A percentile compares a stretch with the other conserved stretches of the same genome.
Conservation (phyloP, 37 sponge, comb jelly and placozoan genomes). For the Agelas oroides region DNA sequence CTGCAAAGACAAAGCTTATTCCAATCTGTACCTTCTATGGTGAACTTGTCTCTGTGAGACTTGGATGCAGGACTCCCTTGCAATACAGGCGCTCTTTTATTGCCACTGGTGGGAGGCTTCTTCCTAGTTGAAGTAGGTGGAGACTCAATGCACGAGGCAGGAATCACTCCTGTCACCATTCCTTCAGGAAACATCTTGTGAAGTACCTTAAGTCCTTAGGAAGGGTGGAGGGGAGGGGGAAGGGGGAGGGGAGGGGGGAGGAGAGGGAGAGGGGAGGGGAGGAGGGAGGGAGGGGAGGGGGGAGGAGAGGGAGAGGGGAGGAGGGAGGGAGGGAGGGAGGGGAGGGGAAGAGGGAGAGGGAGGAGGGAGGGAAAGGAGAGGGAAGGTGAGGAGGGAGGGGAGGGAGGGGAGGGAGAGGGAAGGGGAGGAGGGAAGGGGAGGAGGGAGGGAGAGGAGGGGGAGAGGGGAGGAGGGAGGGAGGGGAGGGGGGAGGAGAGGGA, state of each 20-base stretch:
- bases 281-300: neutral
- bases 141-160: constrained; percentile 64
- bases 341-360: neutral
- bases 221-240: neutral
- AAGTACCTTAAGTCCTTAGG: constrained; percentile 87
- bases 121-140: constrained; percentile 61
- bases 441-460: neutral
- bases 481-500: neutral
- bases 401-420: neutral
- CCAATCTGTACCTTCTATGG: constrained; percentile 38
- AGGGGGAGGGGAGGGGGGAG: neutral
- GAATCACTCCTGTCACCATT: constrained; percentile 79
- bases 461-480: neutral
- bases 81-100: too few relatives aligned
- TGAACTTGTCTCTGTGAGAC: constrained; percentile 56
- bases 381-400: neutral
- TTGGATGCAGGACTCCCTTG: neutral
- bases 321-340: too few relatives aligned
- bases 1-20: too few relatives aligned
- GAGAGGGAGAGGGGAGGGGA: neutral
- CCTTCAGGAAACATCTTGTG: constrained; percentile 86
- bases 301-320: neutral
- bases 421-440: neutral
- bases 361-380: neutral
- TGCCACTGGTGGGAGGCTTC: neutral